phyloP scores from a whole-genome alignment of 2,113 vertebrate genomes.

The Pontoporia blainvillei region DNA sequence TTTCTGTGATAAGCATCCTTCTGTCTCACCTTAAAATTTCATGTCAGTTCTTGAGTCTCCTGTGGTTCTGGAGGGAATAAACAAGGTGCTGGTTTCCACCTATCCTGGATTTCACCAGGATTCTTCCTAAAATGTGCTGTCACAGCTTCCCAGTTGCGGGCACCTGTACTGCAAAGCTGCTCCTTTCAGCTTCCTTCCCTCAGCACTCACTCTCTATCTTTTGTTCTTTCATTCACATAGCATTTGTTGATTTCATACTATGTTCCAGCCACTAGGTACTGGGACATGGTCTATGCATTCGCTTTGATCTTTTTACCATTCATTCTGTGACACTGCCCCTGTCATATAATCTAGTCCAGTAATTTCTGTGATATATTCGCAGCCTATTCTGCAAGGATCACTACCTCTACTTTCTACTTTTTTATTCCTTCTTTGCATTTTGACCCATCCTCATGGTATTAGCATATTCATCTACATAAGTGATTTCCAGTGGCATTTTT shows the following conservation, averaged over 20 bases:
- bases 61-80: background rate
- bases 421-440: background rate
- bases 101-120: background rate
- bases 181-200: background rate
- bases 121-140: background rate
- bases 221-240: background rate
- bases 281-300: background rate
- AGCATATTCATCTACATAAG: background rate
- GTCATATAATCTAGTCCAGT: background rate
- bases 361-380: background rate
- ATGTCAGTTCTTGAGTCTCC: background rate
- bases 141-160: background rate
- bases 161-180: background rate
- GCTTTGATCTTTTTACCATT: background rate
- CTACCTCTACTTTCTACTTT: background rate
- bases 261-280: background rate
- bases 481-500: background rate
- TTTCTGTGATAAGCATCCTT: background rate
- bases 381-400: background rate
- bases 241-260: background rate
- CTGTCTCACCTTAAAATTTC: background rate
- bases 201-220: background rate
- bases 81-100: background rate
- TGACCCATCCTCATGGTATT: background rate
- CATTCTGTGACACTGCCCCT: background rate